These are phyloP conservation scores for Melanocharis versteri DNA, from an alignment of 2,113 vertebrate species.

Conservation along the genomic window DNA sequence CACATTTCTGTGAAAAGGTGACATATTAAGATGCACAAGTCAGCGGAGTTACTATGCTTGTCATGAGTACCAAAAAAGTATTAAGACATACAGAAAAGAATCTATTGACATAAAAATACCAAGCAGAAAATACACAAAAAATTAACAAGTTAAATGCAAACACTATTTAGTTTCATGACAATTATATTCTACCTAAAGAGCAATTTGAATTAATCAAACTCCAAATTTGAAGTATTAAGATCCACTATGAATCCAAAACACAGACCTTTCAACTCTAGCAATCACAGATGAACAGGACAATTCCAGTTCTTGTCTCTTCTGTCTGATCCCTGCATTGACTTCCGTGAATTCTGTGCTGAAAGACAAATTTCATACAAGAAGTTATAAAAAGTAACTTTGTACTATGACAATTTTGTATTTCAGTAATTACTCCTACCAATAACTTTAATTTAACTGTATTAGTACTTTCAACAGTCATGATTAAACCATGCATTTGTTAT, in stretches of 20 bases:
- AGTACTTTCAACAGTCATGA: not conserved
- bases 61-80: not conserved
- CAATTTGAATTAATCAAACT: not conserved
- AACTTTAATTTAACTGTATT: not conserved
- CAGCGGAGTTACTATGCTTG: not conserved
- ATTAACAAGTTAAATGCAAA: not conserved
- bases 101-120: not conserved
- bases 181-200: not conserved
- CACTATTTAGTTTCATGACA: not conserved
- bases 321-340: constrained; percentile 62
- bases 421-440: not conserved
- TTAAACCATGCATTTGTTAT: not conserved
- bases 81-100: not conserved
- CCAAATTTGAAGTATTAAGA: not conserved
- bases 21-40: not conserved
- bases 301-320: constrained; percentile 79
- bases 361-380: constrained; percentile 33
- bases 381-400: not conserved
- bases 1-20: not conserved
- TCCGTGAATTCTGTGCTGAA: constrained; percentile 82
- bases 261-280: constrained; percentile 72
- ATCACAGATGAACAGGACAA: constrained; percentile 77
- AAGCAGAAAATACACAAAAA: not conserved
- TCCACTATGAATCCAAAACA: not conserved
- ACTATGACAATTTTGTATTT: not conserved